Base-by-base conservation (phyloP, 2,888 invertebrate genomes). In the Tenthredo distinguenda region DNA sequence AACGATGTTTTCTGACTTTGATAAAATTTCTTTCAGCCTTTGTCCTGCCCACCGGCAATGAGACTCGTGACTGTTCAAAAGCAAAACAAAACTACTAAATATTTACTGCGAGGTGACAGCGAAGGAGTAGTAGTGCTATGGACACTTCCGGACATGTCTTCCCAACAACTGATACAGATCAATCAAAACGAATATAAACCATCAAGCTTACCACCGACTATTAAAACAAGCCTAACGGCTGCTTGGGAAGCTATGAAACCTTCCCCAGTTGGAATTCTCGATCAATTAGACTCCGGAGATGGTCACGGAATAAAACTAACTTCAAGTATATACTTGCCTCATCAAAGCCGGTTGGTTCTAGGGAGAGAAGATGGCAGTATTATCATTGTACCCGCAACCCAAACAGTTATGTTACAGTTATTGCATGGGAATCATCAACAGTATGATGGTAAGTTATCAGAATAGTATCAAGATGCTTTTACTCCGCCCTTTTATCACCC, bases 331-430 rank as follows among this genome's bases (percentile, higher is more conserved):
- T 99, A 99, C 94, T 95, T 99, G 83, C 97, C 99, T 0, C 96
- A 97, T 82, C 99, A 99, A 91, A 99, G 99, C 90, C 96, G 98
- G 9, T 94, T 99, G 85, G 99, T 99, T 15, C 97, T 99, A 87
- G 99, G 99, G 0, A 95, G 99, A 12, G 98, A 98, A 91, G 99
- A 99, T 92, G 99, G 99, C 2, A 97, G 97, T 84, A 99, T 99
- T 87, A 97, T 99, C 34, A 98, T 99, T 87, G 97, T 99, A 81
- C 98, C 99, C 37, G 99, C 99, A 0, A 98, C 98, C 0, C 98
- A 99, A 91, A 98, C 99, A 0, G 97, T 99, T 4, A 98, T 98
- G 96, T 94, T 98, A 87, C 99, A 99, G 91, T 93, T 99, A 84
- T 94, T 99, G 85, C 98, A 98, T 89, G 98, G 98, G 7, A 96